Evolutionary conservation across 1,140 invertebrate genomes (phyloP), one percentile per base, ranked within the genome.

Genomic region (Tetragnatha versicolor): DNA sequence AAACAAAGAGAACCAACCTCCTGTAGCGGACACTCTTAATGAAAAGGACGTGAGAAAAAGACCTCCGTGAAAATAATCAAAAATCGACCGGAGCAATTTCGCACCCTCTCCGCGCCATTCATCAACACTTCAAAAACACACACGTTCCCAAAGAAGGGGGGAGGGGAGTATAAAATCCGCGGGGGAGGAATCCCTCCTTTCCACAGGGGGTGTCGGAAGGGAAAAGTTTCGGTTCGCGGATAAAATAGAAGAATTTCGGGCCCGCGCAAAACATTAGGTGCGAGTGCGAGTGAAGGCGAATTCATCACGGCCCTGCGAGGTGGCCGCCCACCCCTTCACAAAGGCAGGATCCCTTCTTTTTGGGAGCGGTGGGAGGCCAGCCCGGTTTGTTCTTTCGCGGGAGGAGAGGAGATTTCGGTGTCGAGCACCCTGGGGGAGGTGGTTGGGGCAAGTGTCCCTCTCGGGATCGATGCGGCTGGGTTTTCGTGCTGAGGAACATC

Each of bases 221-320:
- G 39, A 39, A 42, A 42, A 29, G 25, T 42, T 39, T 49, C n/a
- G n/a, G n/a, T n/a, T n/a, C n/a, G n/a, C n/a, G n/a, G n/a, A n/a
- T n/a, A n/a, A n/a, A n/a, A 70, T 55, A 47, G 47, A 55, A 60
- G 22, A 37, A 5, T 47, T 39, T 25, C 17, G 68, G 37, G 68
- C 10, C 17, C 39, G 31, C 47, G 68, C 68, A 73, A 73, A 73
- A 73, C 70, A 73, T 73, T 73, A 73, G 55, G 37, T 61, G 55
- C 70, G 55, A 29, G 35, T 73, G 70, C 53, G 29, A 61, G 29
- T 73, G 70, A 73, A 73, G 70, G 70, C 53, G 70, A 60, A 73
- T 73, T 73, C 70, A 73, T 73, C 70, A 73, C 29, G 47, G 27
- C 35, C 20, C 33, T 17, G 60, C 39, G 35, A 35, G 33, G 49